Base-by-base conservation (phyloP, 2,113 vertebrate genomes). In the Canis aureus region DNA sequence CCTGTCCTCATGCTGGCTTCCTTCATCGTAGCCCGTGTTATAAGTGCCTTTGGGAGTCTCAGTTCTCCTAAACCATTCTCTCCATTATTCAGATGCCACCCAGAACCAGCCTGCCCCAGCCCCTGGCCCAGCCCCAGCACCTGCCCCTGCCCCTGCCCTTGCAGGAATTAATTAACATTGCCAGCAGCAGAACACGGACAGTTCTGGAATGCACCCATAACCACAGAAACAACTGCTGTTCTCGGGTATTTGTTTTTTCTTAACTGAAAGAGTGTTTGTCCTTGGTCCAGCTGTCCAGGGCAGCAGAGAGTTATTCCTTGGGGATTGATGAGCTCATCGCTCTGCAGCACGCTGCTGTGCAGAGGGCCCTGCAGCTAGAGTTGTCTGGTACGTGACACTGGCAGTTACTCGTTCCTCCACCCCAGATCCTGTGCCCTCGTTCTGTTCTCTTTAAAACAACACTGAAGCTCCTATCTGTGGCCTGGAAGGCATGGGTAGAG, bases 211-310 rank as follows among this genome's bases (percentile, higher is more conserved):
- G 74, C 59, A 32, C 53, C 89, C 74, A 51, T 55, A 74, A 53
- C 92, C 92, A 88, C 91, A 95, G 88, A 59, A 53, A 89, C 97
- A 97, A 57, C 94, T 98, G 96, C 69, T 85, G 35, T 74, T 91
- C n/a, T 85, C 3, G 2, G 73, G 66, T 74, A 59, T 32, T 64
- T 79, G 73, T 59, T 86, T n/a, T 74, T 59, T 35, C 51, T 49
- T n/a, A 62, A 91, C 85, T 78, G 95, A 85, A 64, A 49, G 83
- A 57, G 66, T 55, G 8, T 97, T 89, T 95, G 95, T 96, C 97
- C 96, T 97, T 96, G 94, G 94, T 79, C 49, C 97, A 97, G 97
- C 97, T 97, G 97, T 95, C 95, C 84, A 81, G 95, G 95, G 94
- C 96, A 87, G 92, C 67, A 87, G 85, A 76, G 96, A 83, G 86